Conservation (phyloP, 2,888 invertebrate species). For the Blastobasis lacticolella region DNA sequence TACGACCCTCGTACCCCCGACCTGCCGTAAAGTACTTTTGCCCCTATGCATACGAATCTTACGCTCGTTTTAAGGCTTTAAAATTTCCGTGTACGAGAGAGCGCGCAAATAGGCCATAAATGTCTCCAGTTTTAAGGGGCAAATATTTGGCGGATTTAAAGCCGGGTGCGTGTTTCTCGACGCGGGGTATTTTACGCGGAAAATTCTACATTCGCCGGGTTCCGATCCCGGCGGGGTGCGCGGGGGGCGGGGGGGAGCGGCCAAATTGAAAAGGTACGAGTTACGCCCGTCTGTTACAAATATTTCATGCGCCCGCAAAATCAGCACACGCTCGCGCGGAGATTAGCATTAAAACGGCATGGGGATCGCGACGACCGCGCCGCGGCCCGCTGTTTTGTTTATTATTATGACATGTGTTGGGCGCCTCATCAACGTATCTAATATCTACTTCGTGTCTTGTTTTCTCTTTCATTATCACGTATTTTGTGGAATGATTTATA, state of each 20-base stretch:
- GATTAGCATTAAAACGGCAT: conserved; percentile 62
- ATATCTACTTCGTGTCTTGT: too few species aligned
- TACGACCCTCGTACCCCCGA: conserved; percentile 34
- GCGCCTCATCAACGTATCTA: too few species aligned
- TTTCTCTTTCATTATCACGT: too few species aligned
- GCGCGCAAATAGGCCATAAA: not conserved
- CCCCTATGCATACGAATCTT: conserved; percentile 38
- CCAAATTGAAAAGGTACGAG: conserved; percentile 56
- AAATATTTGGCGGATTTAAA: conserved; percentile 6
- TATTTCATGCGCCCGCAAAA: conserved; percentile 52
- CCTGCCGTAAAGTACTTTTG: conserved; percentile 39
- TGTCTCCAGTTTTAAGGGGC: too few species aligned
- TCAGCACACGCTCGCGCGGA: conserved; percentile 46
- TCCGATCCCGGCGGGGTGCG: conserved; percentile 37
- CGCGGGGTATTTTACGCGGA: conserved; percentile 35
- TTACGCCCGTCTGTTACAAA: conserved; percentile 42
- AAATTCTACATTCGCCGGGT: conserved; percentile 45
- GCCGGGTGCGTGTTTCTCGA: conserved; percentile 26
- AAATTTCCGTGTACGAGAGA: conserved; percentile 13
- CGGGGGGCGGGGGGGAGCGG: conserved; percentile 13
- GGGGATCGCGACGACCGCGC: conserved; percentile 15
- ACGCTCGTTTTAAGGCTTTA: conserved; percentile 26
- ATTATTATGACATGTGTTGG: too few species aligned
- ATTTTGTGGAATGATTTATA: too few species aligned
- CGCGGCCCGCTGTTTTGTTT: too few species aligned